Percentiles rank a stretch among this genome's conserved stretches.
phyloP scores from a whole-genome alignment of 2,888 invertebrate genomes.

The Troides helena region DNA sequence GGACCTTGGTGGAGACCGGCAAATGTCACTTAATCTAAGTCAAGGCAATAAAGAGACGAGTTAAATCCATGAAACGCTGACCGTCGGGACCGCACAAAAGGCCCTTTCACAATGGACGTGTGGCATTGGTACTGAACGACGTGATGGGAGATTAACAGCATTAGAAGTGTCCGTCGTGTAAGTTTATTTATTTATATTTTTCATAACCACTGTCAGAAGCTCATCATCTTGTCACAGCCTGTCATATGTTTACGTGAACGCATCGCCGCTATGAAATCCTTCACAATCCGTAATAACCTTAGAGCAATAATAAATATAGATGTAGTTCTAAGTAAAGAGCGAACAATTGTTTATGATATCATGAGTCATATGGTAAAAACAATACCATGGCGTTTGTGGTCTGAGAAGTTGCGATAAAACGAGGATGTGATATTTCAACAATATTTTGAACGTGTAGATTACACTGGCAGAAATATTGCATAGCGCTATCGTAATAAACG shows the following conservation, averaged over 20 bases:
- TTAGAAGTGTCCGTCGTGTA: conserved; percentile 13
- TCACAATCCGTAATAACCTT: conserved; percentile 7
- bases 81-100: conserved; percentile 19
- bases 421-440: neutral
- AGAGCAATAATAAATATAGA: too few relatives aligned
- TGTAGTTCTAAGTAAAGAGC: too few relatives aligned
- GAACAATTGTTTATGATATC: too few relatives aligned
- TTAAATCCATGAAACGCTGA: conserved; percentile 21
- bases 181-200: conserved; percentile 17
- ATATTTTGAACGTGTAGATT: too few relatives aligned
- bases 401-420: too few relatives aligned
- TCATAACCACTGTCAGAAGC: conserved; percentile 7
- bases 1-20: conserved; percentile 18
- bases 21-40: conserved; percentile 25
- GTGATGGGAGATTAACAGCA: conserved; percentile 26
- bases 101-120: conserved; percentile 26
- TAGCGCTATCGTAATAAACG: too few relatives aligned
- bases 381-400: too few relatives aligned
- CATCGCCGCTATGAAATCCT: conserved; percentile 17
- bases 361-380: too few relatives aligned
- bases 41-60: conserved; percentile 25
- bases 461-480: too few relatives aligned
- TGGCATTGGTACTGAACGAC: conserved; percentile 26
- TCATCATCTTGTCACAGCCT: conserved; percentile 14
- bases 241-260: conserved; percentile 10